These are phyloP conservation scores for Drosophila rellima DNA, from an alignment of 2,888 invertebrate genomes.

Conservation along the genomic window DNA sequence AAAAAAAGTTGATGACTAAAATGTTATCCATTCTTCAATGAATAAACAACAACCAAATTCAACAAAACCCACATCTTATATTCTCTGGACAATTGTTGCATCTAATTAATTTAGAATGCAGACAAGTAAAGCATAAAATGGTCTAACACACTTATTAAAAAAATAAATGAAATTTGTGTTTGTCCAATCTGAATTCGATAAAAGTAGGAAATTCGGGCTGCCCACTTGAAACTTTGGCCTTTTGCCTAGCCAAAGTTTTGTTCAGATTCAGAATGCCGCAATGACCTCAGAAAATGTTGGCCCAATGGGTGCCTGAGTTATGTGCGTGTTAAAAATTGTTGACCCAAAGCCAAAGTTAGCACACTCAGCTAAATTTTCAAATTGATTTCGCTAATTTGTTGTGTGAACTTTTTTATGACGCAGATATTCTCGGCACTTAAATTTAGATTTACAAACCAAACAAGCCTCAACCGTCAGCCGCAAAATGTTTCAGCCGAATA, in stretches of 20 bases:
- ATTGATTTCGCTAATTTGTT: constrained; percentile 72
- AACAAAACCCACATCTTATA: too few relatives aligned
- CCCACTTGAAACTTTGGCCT: constrained; percentile 57
- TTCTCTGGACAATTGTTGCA: too few relatives aligned
- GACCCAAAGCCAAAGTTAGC: constrained; percentile 37
- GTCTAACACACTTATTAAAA: background rate
- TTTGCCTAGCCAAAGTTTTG: constrained; percentile 45
- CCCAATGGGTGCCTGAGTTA: constrained; percentile 20
- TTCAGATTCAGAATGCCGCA: constrained; percentile 40
- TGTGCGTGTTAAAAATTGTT: constrained; percentile 31
- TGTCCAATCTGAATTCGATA: constrained; percentile 16
- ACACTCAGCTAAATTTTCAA: constrained; percentile 44
- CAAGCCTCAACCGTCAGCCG: constrained; percentile 6
- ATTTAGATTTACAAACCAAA: constrained; percentile 35
- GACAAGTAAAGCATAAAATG: background rate
- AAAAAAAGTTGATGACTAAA: too few relatives aligned
- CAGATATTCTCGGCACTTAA: constrained; percentile 40
- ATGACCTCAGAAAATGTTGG: constrained; percentile 61
- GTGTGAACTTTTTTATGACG: constrained; percentile 40
- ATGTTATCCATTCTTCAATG: too few relatives aligned
- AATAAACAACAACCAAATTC: too few relatives aligned
- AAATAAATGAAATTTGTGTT: constrained; percentile 36
- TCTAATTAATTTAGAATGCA: background rate
- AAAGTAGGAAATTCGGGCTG: constrained; percentile 37
- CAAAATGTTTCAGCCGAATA: constrained; percentile 29